A percentile compares a stretch with the other conserved stretches of the same genome.
Evolutionary conservation across 2,888 invertebrate species (phyloP).

Genomic region (Alcis repandata): DNA sequence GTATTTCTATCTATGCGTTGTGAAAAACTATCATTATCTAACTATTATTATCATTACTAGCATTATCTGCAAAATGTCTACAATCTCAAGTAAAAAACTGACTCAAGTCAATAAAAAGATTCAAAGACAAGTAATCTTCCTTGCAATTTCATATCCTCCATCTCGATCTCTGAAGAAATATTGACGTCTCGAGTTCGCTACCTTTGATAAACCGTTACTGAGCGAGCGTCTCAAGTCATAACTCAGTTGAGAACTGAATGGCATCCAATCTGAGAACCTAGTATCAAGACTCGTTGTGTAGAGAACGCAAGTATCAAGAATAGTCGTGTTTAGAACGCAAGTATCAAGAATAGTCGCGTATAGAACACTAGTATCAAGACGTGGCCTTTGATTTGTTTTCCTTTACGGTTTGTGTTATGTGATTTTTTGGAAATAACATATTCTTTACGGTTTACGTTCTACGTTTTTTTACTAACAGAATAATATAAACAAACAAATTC

Average conservation of each 20-base stretch:
- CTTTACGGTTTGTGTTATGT: too few relatives aligned
- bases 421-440: too few relatives aligned
- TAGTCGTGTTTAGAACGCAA: constrained; percentile 22
- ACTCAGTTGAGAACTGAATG: constrained; percentile 74
- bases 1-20: too few relatives aligned
- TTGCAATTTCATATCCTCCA: background rate
- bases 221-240: constrained; percentile 56
- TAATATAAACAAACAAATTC: too few relatives aligned
- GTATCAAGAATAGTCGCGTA: background rate
- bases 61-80: too few relatives aligned
- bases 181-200: constrained; percentile 2
- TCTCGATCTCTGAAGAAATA: constrained; percentile 2
- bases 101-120: background rate
- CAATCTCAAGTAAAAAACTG: background rate
- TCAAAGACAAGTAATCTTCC: background rate
- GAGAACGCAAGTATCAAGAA: constrained; percentile 27
- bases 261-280: constrained; percentile 68
- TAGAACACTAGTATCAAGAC: constrained; percentile 27
- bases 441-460: too few relatives aligned
- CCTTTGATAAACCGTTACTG: constrained; percentile 19
- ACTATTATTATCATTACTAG: too few relatives aligned
- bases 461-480: too few relatives aligned
- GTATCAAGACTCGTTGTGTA: constrained; percentile 22
- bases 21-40: too few relatives aligned
- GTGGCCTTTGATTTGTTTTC: too few relatives aligned